Evolutionary conservation across 2,888 invertebrate species (phyloP).

Genomic region (Calliscelio sp.): DNA sequence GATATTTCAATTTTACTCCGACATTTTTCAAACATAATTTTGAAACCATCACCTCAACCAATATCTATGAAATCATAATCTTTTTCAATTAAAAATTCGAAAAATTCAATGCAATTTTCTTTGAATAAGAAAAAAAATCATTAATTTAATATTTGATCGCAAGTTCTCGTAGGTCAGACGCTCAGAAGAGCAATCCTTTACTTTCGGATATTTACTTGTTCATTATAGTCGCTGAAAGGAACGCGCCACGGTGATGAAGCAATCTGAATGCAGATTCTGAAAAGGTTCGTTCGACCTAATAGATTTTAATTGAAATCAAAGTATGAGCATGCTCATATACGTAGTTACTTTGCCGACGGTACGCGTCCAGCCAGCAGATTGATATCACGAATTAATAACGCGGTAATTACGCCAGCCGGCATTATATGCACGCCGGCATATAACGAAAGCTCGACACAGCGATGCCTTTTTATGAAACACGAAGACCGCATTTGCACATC

Average conservation of each 20-base stretch:
- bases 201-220: constrained; percentile 59
- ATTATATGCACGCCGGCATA: constrained; percentile 58
- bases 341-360: constrained; percentile 59
- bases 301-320: constrained; percentile 79
- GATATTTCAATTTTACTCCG: background rate
- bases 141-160: background rate
- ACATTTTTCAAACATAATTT: background rate
- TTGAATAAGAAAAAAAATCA: background rate
- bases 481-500: constrained; percentile 34
- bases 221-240: constrained; percentile 41
- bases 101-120: too few species aligned
- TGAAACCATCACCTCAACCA: too few species aligned
- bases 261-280: constrained; percentile 73
- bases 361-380: constrained; percentile 77
- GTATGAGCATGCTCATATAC: constrained; percentile 47
- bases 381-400: constrained; percentile 79
- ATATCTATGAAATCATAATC: too few species aligned
- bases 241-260: constrained; percentile 59
- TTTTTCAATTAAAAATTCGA: too few species aligned
- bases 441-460: constrained; percentile 25
- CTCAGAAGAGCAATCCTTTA: too few species aligned
- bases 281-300: constrained; percentile 74
- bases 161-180: background rate
- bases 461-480: constrained; percentile 31
- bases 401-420: constrained; percentile 75